Evolutionary conservation across 2,888 invertebrate genomes (phyloP).

Genomic region (Apamea crenata): DNA sequence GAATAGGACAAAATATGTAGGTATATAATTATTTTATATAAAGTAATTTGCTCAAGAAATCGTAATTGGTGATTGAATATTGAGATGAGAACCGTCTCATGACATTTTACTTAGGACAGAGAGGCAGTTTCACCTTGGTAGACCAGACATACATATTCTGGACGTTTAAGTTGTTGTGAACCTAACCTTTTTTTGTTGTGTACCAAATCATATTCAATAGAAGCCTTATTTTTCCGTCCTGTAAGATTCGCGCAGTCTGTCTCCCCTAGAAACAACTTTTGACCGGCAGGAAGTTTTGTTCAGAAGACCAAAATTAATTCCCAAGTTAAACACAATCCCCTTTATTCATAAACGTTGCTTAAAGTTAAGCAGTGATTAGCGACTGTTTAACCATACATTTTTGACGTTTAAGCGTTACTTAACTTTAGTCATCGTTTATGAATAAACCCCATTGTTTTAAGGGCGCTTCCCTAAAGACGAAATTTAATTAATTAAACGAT

Average conservation of each 20-base stretch:
- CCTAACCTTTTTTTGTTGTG: not conserved
- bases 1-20: slow-evolving; percentile 25
- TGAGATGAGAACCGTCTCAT: slow-evolving; percentile 18
- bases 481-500: not conserved
- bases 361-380: no score
- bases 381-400: no score
- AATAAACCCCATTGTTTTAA: no score
- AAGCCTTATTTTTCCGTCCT: not conserved
- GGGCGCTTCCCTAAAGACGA: not conserved
- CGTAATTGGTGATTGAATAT: slow-evolving; percentile 20
- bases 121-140: slow-evolving; percentile 38
- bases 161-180: slow-evolving; percentile 20
- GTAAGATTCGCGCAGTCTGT: not conserved
- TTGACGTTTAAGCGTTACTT: no score
- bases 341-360: no score
- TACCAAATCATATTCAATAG: not conserved
- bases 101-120: slow-evolving; percentile 22
- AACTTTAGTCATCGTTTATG: no score
- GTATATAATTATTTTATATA: slow-evolving; percentile 6
- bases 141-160: slow-evolving; percentile 7
- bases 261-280: not conserved
- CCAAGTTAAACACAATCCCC: not conserved
- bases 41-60: slow-evolving; percentile 20
- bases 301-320: not conserved
- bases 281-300: not conserved